Percentiles rank a stretch among this genome's conserved stretches.
phyloP scores from a whole-genome alignment of 2,888 invertebrate species.

The Drosophila flavopinicola region DNA sequence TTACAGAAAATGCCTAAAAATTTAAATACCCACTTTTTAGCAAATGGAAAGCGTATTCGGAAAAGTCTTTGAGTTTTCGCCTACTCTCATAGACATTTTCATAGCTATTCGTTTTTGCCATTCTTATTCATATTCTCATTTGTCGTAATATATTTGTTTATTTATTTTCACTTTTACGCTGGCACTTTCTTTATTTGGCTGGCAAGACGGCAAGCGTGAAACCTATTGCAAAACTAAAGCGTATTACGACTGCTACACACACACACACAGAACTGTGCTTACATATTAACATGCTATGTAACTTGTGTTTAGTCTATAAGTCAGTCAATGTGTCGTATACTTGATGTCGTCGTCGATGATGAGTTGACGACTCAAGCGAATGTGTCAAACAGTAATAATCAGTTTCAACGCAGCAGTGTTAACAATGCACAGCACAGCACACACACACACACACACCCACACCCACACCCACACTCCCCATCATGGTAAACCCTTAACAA shows the following conservation, averaged over 20 bases:
- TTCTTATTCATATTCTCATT: slow-evolving; percentile 21
- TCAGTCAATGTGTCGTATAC: slow-evolving; percentile 66
- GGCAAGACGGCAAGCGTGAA: slow-evolving; percentile 21
- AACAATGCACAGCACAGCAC: slow-evolving; percentile 51
- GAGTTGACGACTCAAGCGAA: slow-evolving; percentile 54
- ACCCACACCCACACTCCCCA: neutral
- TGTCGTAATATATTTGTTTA: slow-evolving; percentile 52
- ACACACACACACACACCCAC: neutral
- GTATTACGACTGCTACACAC: slow-evolving; percentile 50
- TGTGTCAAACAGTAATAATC: slow-evolving; percentile 79
- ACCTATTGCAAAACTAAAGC: slow-evolving; percentile 55
- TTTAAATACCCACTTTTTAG: neutral
- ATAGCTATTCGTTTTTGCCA: slow-evolving; percentile 3
- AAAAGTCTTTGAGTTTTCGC: slow-evolving; percentile 23
- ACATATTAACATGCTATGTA: slow-evolving; percentile 28
- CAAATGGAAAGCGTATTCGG: neutral
- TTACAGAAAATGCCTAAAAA: neutral
- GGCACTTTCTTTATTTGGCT: slow-evolving; percentile 57
- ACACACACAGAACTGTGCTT: slow-evolving; percentile 5
- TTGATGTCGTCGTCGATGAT: slow-evolving; percentile 44
- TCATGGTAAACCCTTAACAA: slow-evolving; percentile 40
- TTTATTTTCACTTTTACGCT: slow-evolving; percentile 69
- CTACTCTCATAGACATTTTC: slow-evolving; percentile 3
- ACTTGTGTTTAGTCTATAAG: slow-evolving; percentile 39
- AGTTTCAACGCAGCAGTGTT: slow-evolving; percentile 64